phyloP scores from a whole-genome alignment of 2,113 vertebrate genomes.

The Amia ocellicauda region DNA sequence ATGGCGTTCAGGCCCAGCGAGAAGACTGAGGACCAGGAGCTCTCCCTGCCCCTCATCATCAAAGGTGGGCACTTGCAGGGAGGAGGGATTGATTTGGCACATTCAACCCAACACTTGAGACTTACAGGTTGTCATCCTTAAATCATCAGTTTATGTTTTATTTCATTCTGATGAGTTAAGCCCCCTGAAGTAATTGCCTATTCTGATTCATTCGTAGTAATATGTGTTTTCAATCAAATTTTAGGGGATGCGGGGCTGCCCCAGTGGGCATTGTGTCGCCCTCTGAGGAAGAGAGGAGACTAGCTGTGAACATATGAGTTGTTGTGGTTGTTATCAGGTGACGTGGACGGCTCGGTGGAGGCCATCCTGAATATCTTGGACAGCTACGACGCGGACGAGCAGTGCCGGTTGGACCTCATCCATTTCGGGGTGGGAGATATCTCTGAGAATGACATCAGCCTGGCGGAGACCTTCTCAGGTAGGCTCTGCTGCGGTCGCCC shows the following conservation, averaged over 20 bases:
- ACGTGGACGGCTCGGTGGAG: constrained; percentile 91
- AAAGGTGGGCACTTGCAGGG: constrained; percentile 85
- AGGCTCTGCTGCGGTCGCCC: constrained; percentile 12
- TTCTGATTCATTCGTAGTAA: too few species aligned
- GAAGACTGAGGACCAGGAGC: constrained; percentile 48
- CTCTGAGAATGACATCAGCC: constrained; percentile 80
- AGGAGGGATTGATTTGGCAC: too few species aligned
- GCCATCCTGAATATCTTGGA: constrained; percentile 81
- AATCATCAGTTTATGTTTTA: too few species aligned
- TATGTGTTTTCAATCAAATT: too few species aligned
- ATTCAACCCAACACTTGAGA: too few species aligned
- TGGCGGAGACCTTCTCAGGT: constrained; percentile 86
- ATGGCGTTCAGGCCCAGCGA: constrained; percentile 59
- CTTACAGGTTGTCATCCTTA: too few species aligned
- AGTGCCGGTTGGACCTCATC: constrained; percentile 81
- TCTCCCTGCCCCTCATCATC: constrained; percentile 68
- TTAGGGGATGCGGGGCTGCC: too few species aligned
- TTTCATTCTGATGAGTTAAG: too few species aligned
- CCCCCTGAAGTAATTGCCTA: too few species aligned
- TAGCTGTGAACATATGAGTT: too few species aligned
- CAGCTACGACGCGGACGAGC: constrained; percentile 76
- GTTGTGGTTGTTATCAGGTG: constrained; percentile 61
- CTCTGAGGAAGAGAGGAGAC: too few species aligned
- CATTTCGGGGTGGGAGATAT: constrained; percentile 89
- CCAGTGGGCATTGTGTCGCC: too few species aligned